Percentiles rank a stretch among this genome's conserved stretches.
Evolutionary conservation across 2,888 invertebrate species (phyloP).

Genomic region (Kryphioiulus occultus): DNA sequence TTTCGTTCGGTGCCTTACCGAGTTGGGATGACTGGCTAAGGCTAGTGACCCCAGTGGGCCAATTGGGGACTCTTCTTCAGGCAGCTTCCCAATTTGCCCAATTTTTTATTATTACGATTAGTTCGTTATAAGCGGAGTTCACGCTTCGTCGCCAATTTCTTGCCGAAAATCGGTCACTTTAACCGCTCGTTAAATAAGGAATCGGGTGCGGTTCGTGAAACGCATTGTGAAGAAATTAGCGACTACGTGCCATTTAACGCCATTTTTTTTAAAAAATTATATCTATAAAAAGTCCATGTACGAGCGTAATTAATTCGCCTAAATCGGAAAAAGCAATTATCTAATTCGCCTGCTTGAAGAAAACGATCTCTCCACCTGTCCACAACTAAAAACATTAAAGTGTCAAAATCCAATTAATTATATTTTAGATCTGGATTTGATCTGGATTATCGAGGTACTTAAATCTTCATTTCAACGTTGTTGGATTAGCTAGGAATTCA

Average conservation of each 20-base stretch:
- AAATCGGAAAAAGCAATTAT: too few species aligned
- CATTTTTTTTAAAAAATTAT: neutral
- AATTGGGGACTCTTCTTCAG: slow-evolving; percentile 18
- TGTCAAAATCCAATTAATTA: too few species aligned
- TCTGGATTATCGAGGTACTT: too few species aligned
- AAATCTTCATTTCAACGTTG: too few species aligned
- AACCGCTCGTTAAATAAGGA: neutral
- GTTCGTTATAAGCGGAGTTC: slow-evolving; percentile 1
- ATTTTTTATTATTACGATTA: neutral
- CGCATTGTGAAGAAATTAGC: neutral
- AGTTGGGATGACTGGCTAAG: slow-evolving; percentile 1
- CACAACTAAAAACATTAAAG: too few species aligned
- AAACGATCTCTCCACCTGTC: too few species aligned
- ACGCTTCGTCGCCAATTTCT: slow-evolving; percentile 1
- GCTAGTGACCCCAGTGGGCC: neutral
- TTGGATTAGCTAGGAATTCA: too few species aligned
- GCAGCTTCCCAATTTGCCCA: neutral
- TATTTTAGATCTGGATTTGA: too few species aligned
- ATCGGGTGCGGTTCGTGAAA: neutral
- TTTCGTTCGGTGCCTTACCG: neutral
- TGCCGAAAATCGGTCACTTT: neutral
- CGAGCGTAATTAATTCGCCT: too few species aligned
- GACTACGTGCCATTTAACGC: neutral
- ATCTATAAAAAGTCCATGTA: too few species aligned
- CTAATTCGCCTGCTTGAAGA: too few species aligned